Percentiles rank a stretch among this genome's conserved stretches.
Evolutionary conservation across 2,113 vertebrate genomes (phyloP).

Genomic region (Cyrtonyx montezumae): DNA sequence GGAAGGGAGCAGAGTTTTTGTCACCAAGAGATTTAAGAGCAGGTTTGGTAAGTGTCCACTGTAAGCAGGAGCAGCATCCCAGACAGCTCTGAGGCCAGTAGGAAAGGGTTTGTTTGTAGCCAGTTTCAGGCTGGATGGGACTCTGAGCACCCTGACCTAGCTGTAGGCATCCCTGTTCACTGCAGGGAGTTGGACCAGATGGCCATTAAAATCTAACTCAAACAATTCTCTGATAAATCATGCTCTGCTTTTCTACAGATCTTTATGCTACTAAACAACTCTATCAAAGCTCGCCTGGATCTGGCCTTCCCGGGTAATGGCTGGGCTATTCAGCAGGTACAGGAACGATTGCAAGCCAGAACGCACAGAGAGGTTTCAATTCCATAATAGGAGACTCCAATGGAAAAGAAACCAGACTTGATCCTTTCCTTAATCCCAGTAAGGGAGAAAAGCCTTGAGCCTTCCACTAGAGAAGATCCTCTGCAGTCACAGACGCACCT

Average conservation of each 20-base stretch:
- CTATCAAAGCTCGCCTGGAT: not conserved
- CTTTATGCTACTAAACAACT: not conserved
- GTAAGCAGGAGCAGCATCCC: not conserved
- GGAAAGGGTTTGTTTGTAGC: not conserved
- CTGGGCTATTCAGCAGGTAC: not conserved
- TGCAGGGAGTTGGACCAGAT: no score
- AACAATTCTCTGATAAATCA: not conserved
- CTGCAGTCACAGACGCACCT: not conserved
- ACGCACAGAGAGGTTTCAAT: not conserved
- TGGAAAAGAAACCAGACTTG: not conserved
- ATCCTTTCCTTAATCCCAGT: not conserved
- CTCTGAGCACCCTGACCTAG: no score
- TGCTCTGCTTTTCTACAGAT: not conserved
- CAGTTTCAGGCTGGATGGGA: not conserved
- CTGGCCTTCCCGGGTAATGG: not conserved
- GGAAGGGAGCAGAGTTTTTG: not conserved
- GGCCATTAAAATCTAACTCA: no score
- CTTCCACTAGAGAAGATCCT: not conserved
- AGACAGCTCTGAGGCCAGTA: not conserved
- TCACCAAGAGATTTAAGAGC: not conserved
- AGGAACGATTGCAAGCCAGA: not conserved
- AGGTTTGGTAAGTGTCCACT: not conserved
- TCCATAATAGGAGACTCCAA: not conserved
- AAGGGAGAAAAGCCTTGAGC: not conserved
- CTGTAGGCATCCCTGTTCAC: no score